Evolutionary conservation across 2,113 vertebrate genomes (phyloP).

Genomic region (Clupea harengus): DNA sequence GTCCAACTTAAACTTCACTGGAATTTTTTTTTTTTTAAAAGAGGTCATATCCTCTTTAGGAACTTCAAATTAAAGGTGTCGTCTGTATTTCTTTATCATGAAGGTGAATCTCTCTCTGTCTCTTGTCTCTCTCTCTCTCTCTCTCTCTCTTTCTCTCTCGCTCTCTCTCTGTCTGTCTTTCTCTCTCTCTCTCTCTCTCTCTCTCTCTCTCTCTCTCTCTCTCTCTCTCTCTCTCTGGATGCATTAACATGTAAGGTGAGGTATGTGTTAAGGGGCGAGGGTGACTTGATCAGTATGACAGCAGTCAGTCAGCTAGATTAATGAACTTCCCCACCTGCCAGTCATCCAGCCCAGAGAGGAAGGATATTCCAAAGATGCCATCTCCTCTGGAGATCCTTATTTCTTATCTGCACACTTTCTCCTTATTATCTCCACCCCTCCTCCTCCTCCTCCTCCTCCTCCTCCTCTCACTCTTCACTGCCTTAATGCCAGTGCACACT

Average conservation of each 20-base stretch:
- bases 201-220: conserved; percentile 12
- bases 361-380: not conserved
- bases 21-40: too few species aligned
- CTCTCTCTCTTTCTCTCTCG: not conserved
- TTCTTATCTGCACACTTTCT: conserved; percentile 27
- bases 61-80: too few species aligned
- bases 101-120: not conserved
- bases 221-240: not conserved
- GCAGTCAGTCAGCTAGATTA: conserved; percentile 1
- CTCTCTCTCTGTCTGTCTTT: not conserved
- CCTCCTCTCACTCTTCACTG: not conserved
- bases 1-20: too few species aligned
- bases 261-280: too few species aligned
- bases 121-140: too few species aligned
- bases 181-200: conserved; percentile 10
- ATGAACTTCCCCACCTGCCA: not conserved
- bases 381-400: conserved; percentile 24
- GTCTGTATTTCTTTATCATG: too few species aligned
- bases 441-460: not conserved
- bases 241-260: too few species aligned
- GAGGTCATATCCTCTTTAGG: too few species aligned
- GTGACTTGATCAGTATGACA: not conserved
- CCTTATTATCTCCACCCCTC: not conserved
- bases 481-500: not conserved
- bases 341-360: not conserved